Conservation (phyloP, 2,797 vertebrate species). For the Crypturellus tataupa region DNA sequence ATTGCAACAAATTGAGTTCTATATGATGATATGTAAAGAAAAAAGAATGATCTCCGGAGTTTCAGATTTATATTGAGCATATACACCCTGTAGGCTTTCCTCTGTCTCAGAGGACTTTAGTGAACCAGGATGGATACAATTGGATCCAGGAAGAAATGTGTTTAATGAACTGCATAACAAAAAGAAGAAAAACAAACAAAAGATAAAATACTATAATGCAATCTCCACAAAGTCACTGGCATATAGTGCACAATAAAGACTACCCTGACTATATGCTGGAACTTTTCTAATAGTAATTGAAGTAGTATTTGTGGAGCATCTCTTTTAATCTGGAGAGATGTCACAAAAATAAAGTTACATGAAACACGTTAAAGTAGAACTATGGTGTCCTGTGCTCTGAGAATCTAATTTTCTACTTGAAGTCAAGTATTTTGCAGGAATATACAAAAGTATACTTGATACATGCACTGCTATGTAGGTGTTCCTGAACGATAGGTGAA, state of each 20-base stretch:
- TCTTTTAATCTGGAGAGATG: background rate
- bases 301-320: background rate
- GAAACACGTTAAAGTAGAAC: background rate
- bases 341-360: background rate
- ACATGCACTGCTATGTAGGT: background rate
- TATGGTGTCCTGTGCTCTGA: background rate
- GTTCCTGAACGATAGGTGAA: background rate
- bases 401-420: background rate
- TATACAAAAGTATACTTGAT: background rate
- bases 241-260: background rate
- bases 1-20: constrained; percentile 53
- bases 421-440: background rate
- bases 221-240: background rate
- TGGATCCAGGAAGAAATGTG: constrained; percentile 37
- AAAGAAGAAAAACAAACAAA: background rate
- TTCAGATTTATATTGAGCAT: constrained; percentile 47
- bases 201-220: constrained; percentile 25
- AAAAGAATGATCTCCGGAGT: constrained; percentile 9
- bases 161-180: constrained; percentile 56
- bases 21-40: constrained; percentile 52
- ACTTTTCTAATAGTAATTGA: background rate
- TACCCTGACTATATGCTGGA: background rate
- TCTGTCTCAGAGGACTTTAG: constrained; percentile 27
- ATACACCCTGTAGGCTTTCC: constrained; percentile 25
- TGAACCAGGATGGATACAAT: constrained; percentile 35